phyloP scores from a whole-genome alignment of 2,797 vertebrate genomes.

The Syngnathus acus region DNA sequence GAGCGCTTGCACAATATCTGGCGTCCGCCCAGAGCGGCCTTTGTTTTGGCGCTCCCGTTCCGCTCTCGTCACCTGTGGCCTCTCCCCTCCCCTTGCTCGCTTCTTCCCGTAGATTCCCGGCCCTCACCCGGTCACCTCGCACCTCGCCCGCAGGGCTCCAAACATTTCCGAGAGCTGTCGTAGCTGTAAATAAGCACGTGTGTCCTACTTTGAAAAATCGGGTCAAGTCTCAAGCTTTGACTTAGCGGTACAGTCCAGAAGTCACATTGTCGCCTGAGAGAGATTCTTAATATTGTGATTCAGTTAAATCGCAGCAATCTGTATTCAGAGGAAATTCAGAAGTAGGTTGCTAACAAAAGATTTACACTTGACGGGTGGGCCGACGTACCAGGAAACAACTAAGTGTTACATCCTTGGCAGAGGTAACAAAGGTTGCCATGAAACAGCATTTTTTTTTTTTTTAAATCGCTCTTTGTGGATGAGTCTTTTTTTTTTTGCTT shows the following conservation, averaged over 20 bases:
- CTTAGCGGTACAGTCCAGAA: constrained; percentile 36
- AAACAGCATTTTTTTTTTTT: constrained; percentile 33
- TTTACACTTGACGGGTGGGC: background rate
- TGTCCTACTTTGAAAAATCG: constrained; percentile 60
- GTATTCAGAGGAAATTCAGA: background rate
- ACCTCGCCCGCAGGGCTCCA: constrained; percentile 53
- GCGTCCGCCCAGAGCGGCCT: constrained; percentile 24
- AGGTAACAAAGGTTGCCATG: constrained; percentile 51
- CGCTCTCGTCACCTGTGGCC: constrained; percentile 19
- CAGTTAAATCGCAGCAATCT: no score
- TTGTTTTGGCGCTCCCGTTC: constrained; percentile 11
- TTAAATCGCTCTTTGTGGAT: constrained; percentile 15
- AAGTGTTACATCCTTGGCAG: constrained; percentile 10
- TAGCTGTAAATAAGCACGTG: constrained; percentile 44
- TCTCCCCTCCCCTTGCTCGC: constrained; percentile 7
- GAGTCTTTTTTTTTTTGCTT: constrained; percentile 26
- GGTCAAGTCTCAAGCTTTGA: constrained; percentile 56
- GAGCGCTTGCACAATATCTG: constrained; percentile 48
- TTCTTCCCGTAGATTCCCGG: background rate
- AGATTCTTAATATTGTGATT: no score
- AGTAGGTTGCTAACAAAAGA: background rate
- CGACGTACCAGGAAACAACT: background rate
- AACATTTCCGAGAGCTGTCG: constrained; percentile 57
- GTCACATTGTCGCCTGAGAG: no score
- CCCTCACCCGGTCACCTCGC: constrained; percentile 14